Evolutionary conservation across 2,797 vertebrate species (phyloP).

Genomic region (Anolis apletophallus): DNA sequence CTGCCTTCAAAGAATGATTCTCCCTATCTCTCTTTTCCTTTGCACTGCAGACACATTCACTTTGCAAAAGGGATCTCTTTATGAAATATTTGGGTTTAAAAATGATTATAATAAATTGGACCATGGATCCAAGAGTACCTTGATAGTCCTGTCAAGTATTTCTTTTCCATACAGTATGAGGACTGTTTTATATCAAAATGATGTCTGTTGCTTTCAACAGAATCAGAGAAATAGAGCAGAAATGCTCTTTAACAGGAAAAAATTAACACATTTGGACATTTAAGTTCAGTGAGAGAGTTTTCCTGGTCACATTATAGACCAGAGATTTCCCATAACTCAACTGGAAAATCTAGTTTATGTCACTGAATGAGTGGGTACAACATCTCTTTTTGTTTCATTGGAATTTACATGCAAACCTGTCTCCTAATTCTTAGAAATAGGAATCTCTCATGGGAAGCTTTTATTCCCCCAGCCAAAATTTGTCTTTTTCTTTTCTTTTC

Average conservation of each 20-base stretch:
- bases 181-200: constrained; percentile 63
- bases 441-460: neutral
- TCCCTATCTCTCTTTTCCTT: constrained; percentile 34
- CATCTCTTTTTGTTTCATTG: constrained; percentile 17
- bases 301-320: constrained; percentile 45
- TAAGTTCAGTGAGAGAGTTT: constrained; percentile 15
- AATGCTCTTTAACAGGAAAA: neutral
- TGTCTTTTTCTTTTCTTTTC: neutral
- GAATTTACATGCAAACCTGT: constrained; percentile 21
- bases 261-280: constrained; percentile 41
- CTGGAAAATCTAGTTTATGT: constrained; percentile 46
- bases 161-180: constrained; percentile 48
- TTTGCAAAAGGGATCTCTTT: constrained; percentile 15
- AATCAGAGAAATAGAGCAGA: constrained; percentile 61
- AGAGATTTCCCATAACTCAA: constrained; percentile 48
- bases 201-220: constrained; percentile 42
- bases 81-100: neutral
- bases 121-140: constrained; percentile 34
- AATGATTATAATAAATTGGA: neutral
- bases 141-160: constrained; percentile 47
- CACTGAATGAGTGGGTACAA: neutral
- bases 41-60: constrained; percentile 37
- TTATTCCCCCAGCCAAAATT: neutral
- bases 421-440: constrained; percentile 7
- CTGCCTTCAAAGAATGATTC: constrained; percentile 5